These are phyloP conservation scores for Drosophila diplacantha DNA, from an alignment of 2,888 invertebrate species.

Conservation along the genomic window DNA sequence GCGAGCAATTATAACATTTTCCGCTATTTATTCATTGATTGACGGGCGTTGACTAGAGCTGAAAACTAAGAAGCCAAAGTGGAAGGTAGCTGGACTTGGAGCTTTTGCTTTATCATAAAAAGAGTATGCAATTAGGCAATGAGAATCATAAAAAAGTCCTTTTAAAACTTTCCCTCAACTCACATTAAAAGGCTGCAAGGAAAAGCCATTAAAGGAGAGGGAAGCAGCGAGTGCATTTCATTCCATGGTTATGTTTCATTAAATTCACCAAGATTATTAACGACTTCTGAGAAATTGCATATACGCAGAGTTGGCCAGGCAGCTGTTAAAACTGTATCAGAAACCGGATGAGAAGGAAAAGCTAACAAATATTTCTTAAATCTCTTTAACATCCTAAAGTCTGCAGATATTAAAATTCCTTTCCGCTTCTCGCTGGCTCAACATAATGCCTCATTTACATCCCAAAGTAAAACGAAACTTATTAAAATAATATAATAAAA, in stretches of 20 bases:
- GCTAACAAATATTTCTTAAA: constrained; percentile 3
- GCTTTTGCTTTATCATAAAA: constrained; percentile 57
- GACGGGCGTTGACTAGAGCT: constrained; percentile 18
- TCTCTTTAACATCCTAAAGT: neutral
- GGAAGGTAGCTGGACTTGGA: neutral
- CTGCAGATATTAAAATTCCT: neutral
- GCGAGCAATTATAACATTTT: constrained; percentile 43
- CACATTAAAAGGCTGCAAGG: constrained; percentile 50
- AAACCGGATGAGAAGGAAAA: neutral
- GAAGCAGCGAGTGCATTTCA: constrained; percentile 15
- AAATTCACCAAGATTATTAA: constrained; percentile 23
- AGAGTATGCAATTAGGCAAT: constrained; percentile 49
- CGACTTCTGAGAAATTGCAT: constrained; percentile 14
- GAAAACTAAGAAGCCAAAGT: neutral
- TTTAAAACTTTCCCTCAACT: constrained; percentile 54
- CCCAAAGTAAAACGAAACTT: constrained; percentile 26
- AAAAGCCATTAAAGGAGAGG: constrained; percentile 41
- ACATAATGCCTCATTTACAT: constrained; percentile 12
- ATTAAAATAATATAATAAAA: constrained; percentile 24
- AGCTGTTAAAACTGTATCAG: neutral
- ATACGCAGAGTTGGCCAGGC: constrained; percentile 1
- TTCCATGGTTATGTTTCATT: constrained; percentile 31
- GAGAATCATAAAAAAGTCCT: constrained; percentile 57
- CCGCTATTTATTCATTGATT: constrained; percentile 25
- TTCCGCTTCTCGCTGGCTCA: neutral